phyloP scores from a whole-genome alignment of 2,113 vertebrate species.

The Macrotus californicus region DNA sequence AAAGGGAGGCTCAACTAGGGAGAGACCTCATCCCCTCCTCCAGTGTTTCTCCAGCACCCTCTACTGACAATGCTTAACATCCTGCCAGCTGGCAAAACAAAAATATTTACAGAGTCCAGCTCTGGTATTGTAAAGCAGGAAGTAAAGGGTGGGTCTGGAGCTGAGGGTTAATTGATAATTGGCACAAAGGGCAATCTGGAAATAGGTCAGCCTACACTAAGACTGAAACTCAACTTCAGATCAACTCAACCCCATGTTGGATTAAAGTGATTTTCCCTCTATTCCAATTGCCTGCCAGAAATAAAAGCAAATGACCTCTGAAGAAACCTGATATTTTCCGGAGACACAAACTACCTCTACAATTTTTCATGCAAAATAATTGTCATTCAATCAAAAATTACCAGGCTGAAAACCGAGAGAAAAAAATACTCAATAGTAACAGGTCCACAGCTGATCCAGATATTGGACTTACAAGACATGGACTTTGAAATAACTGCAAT shows the following conservation, averaged over 20 bases:
- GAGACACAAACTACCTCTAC: not conserved
- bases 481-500: not conserved
- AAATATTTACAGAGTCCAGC: not conserved
- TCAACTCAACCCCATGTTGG: not conserved
- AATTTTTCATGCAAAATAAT: not conserved
- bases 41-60: slow-evolving; percentile 5
- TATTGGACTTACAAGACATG: not conserved
- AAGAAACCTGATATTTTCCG: not conserved
- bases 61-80: not conserved
- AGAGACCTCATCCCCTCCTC: not conserved
- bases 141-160: not conserved
- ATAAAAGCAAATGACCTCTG: not conserved
- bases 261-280: not conserved
- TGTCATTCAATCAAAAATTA: not conserved
- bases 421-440: not conserved
- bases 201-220: not conserved
- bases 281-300: not conserved
- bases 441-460: not conserved
- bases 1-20: not conserved
- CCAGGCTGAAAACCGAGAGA: not conserved
- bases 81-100: not conserved
- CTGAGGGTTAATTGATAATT: not conserved
- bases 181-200: slow-evolving; percentile 7
- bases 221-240: not conserved
- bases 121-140: not conserved